Conservation (phyloP, 2,888 invertebrate species). For the Orthosia cruda region DNA sequence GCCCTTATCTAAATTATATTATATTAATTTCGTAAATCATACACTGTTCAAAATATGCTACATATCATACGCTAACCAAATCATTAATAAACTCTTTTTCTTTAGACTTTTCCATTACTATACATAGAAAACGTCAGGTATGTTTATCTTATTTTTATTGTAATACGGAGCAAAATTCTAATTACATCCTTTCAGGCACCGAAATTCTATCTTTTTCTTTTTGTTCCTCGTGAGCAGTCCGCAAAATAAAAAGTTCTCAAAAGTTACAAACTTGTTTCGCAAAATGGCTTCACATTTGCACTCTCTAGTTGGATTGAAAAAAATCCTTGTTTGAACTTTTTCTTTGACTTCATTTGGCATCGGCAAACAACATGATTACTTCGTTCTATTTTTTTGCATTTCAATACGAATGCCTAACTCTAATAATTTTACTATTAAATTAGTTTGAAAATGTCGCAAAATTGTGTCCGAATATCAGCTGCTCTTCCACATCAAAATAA, state of each 20-base stretch:
- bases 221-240: slow-evolving; percentile 26
- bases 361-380: slow-evolving; percentile 32
- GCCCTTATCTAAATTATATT: neutral
- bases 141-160: neutral
- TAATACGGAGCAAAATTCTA: slow-evolving; percentile 4
- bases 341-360: slow-evolving; percentile 39
- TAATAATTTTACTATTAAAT: neutral
- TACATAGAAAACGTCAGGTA: neutral
- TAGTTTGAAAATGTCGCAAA: neutral
- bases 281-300: slow-evolving; percentile 58
- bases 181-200: slow-evolving; percentile 8
- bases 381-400: slow-evolving; percentile 30
- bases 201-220: slow-evolving; percentile 30
- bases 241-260: slow-evolving; percentile 49
- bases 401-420: neutral
- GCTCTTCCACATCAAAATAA: no score
- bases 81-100: neutral
- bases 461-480: neutral
- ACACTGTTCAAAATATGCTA: neutral
- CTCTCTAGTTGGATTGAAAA: slow-evolving; percentile 48
- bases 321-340: slow-evolving; percentile 43
- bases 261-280: slow-evolving; percentile 57
- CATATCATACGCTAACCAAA: neutral
- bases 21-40: neutral
- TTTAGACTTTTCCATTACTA: neutral